phyloP scores from a whole-genome alignment of 2,888 invertebrate species.

The Creontiades dilutus region DNA sequence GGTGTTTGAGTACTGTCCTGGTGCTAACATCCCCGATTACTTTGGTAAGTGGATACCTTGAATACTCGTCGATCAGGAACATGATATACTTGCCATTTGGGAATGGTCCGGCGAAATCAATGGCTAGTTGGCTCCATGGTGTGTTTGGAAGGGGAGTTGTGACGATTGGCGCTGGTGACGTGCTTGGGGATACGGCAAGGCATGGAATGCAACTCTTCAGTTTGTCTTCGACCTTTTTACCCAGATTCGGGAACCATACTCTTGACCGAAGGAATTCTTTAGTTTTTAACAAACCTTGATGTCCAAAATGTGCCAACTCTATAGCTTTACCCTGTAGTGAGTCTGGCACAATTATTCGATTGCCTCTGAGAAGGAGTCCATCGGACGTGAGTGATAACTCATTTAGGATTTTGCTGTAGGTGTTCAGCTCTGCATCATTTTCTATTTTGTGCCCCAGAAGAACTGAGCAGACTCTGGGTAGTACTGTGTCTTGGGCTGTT shows the following conservation, averaged over 20 bases:
- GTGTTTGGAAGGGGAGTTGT: not conserved
- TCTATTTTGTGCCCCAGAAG: not conserved
- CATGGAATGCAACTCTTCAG: not conserved
- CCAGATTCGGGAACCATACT: constrained; percentile 20
- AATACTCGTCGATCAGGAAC: not conserved
- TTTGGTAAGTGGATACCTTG: not conserved
- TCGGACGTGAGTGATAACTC: not conserved
- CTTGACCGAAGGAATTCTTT: constrained; percentile 43
- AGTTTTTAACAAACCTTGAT: constrained; percentile 45
- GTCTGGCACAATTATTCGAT: not conserved
- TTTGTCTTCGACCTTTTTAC: not conserved
- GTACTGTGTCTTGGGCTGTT: not conserved
- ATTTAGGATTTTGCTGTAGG: not conserved
- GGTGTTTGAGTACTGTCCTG: not conserved
- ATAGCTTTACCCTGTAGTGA: constrained; percentile 2
- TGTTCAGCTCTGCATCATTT: not conserved
- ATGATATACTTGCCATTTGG: constrained; percentile 13
- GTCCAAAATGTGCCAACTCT: constrained; percentile 38
- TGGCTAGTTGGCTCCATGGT: not conserved
- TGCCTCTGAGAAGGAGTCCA: not conserved
- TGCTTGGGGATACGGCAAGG: not conserved
- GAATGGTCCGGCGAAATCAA: not conserved
- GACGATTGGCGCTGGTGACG: not conserved
- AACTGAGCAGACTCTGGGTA: not conserved
- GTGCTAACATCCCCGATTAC: not conserved